Evolutionary conservation across 2,888 invertebrate genomes (phyloP).

Genomic region (Ophioninae sp.): DNA sequence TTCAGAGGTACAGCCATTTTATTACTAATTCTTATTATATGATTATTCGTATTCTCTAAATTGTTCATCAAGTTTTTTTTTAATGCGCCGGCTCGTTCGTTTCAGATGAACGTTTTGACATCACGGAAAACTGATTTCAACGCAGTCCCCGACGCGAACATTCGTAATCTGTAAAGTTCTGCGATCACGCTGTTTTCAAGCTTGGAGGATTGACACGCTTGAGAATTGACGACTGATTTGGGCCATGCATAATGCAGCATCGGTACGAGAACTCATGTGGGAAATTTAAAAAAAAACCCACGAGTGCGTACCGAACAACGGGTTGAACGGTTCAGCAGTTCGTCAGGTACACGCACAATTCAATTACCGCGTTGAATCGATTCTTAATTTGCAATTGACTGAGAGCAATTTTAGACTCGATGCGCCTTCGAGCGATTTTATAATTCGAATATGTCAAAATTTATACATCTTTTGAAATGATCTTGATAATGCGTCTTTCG

Average conservation of each 20-base stretch:
- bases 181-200: not conserved
- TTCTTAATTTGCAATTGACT: no score
- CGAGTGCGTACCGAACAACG: not conserved
- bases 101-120: constrained; percentile 49
- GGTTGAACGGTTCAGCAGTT: not conserved
- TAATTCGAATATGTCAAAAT: no score
- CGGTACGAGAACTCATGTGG: constrained; percentile 10
- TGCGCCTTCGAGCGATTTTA: no score
- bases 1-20: constrained; percentile 32
- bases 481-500: no score
- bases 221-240: constrained; percentile 6
- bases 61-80: not conserved
- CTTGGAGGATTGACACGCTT: not conserved
- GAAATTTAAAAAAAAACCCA: not conserved
- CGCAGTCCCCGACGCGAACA: not conserved
- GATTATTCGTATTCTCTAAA: not conserved
- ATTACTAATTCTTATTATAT: not conserved
- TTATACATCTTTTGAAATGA: no score
- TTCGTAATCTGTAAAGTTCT: constrained; percentile 11
- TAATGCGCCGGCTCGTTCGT: constrained; percentile 15
- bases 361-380: not conserved
- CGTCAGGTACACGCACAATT: not conserved
- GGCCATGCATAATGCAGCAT: not conserved
- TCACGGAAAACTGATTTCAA: constrained; percentile 37
- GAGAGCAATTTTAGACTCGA: no score